These are phyloP conservation scores for Caracal caracal DNA, from an alignment of 2,113 vertebrate species.

Conservation along the genomic window DNA sequence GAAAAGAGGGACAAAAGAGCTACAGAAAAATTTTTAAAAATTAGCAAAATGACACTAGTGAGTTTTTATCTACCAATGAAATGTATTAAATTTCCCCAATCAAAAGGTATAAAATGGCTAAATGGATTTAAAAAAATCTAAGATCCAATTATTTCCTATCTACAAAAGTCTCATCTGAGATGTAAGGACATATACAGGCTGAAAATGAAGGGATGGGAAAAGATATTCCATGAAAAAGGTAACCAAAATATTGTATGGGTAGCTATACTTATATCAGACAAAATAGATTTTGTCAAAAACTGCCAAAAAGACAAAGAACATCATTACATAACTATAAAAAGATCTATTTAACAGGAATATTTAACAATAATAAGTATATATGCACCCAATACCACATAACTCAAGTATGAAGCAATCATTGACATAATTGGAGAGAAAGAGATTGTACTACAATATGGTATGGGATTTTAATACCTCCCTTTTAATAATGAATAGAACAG, in stretches of 20 bases:
- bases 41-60: neutral
- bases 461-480: neutral
- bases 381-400: neutral
- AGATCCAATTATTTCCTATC: neutral
- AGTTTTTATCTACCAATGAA: neutral
- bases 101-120: neutral
- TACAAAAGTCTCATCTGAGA: neutral
- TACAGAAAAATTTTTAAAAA: neutral
- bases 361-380: neutral
- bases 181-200: neutral
- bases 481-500: neutral
- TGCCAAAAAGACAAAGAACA: neutral
- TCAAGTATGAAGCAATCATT: neutral
- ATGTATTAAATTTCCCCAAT: neutral
- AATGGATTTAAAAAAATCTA: neutral
- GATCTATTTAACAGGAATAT: neutral
- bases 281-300: neutral
- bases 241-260: neutral
- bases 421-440: neutral
- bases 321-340: neutral
- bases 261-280: neutral
- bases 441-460: neutral
- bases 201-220: neutral
- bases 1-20: neutral
- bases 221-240: neutral